These are phyloP conservation scores for Solenopsis fugax DNA, from an alignment of 1,140 invertebrate genomes.

Conservation along the genomic window DNA sequence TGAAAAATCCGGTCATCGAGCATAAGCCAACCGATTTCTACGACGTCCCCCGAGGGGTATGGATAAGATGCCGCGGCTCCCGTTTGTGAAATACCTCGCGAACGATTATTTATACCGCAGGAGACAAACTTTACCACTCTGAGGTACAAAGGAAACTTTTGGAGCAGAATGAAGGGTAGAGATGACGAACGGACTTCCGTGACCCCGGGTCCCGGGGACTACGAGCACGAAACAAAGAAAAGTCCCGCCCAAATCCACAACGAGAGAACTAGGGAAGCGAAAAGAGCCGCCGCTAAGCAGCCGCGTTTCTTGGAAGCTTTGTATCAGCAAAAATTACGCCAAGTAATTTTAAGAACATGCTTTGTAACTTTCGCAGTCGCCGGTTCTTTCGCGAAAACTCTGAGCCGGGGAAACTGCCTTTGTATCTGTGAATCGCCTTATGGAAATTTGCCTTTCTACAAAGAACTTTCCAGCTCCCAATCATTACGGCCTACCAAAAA, in stretches of 20 bases:
- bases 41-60: constrained; percentile 64
- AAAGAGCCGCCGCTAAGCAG: constrained; percentile 63
- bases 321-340: constrained; percentile 64
- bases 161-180: constrained; percentile 76
- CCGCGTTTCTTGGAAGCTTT: constrained; percentile 67
- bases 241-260: constrained; percentile 51
- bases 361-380: constrained; percentile 50
- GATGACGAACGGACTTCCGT: constrained; percentile 32
- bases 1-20: constrained; percentile 58
- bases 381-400: constrained; percentile 27
- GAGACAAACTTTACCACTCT: constrained; percentile 68
- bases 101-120: constrained; percentile 60
- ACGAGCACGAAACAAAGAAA: constrained; percentile 66
- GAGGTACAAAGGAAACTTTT: constrained; percentile 76
- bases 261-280: constrained; percentile 70
- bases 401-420: neutral
- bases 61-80: neutral
- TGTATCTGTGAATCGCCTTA: constrained; percentile 28
- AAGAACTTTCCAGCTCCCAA: constrained; percentile 74
- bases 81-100: constrained; percentile 13
- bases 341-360: constrained; percentile 67
- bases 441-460: constrained; percentile 34
- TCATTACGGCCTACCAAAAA: constrained; percentile 62
- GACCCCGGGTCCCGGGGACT: constrained; percentile 70
- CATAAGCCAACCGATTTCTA: constrained; percentile 57